Evolutionary conservation across 2,888 invertebrate species (phyloP), one percentile per base, ranked within the genome.

Genomic region (Pheosia gnoma): DNA sequence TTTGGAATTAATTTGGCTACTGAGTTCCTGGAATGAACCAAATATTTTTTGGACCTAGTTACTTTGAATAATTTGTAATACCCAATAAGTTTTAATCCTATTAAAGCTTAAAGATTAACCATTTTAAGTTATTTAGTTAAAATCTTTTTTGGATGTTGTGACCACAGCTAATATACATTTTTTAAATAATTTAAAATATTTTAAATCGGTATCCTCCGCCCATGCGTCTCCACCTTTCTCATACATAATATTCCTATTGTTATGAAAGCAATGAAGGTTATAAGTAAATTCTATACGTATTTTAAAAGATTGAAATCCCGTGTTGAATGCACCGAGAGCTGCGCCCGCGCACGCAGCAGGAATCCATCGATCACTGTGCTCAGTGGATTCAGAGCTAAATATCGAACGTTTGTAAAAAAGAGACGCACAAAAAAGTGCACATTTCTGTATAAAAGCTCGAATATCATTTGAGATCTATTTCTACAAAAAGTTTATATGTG

Each of bases 261-360:
- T 51, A 51, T 25, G 11, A 5, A 47, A n/a, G 6, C 11, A n/a
- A 47, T n/a, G 47, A 36, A 53, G 57, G 43, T 77, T 65, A n/a
- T n/a, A n/a, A n/a, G n/a, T 60, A 80, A 79, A 78, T 77, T 79
- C 80, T 79, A 84, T 85, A 81, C 82, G 84, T 85, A 85, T 73
- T 71, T 81, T 80, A 72, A 80, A 74, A 72, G 71, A 71, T 78
- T 71, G 62, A 71, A 78, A 79, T 82, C 79, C 79, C 76, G 76
- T 65, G 65, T 59, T 68, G 65, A 63, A 64, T 60, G 57, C 51
- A 58, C 47, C 59, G 65, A 62, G 58, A 59, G 70, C 47, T 63
- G 68, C 70, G 63, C 72, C 73, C 67, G 70, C 69, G 65, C 60
- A 70, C 71, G 69, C 73, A 70, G 63, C 68, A 65, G 72, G 70